Conservation (phyloP, 2,113 vertebrate species). For the Hylia prasina region DNA sequence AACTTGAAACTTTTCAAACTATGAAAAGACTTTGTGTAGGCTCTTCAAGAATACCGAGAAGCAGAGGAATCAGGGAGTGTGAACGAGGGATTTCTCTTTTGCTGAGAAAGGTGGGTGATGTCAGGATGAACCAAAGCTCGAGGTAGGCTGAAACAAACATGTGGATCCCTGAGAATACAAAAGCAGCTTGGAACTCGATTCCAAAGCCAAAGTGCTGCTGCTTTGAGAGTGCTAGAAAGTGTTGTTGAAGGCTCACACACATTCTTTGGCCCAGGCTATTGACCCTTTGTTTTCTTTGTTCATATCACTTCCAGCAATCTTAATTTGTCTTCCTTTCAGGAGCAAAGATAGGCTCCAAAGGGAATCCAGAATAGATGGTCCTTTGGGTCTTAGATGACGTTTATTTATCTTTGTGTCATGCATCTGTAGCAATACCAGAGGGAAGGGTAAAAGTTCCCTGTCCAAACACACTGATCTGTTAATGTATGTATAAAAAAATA, state of each 20-base stretch:
- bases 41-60: background rate
- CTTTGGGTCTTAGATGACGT: background rate
- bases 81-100: background rate
- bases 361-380: background rate
- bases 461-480: background rate
- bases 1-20: background rate
- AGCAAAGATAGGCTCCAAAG: background rate
- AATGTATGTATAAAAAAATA: background rate
- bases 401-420: background rate
- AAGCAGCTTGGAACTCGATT: background rate
- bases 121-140: background rate
- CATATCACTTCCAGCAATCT: background rate
- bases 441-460: background rate
- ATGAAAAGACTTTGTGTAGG: background rate
- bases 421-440: background rate
- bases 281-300: background rate
- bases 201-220: background rate
- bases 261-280: background rate
- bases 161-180: background rate
- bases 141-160: background rate
- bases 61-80: background rate
- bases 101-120: background rate
- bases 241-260: background rate
- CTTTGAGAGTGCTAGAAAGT: background rate
- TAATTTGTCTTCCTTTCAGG: background rate